Evolutionary conservation across 2,797 vertebrate genomes (phyloP).

Genomic region (Enteromius paludinosus): DNA sequence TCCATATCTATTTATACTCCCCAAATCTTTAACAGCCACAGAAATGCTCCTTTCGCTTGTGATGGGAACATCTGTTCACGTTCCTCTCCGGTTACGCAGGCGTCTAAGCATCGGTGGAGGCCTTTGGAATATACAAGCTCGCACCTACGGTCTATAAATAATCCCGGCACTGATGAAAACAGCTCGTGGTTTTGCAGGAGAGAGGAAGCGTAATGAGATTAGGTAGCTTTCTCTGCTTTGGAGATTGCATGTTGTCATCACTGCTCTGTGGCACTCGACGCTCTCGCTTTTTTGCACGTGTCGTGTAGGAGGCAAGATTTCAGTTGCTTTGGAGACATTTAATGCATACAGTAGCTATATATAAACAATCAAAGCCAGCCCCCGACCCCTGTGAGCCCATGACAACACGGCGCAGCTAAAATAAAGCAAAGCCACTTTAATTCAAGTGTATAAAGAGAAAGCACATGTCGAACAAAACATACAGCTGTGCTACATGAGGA

Average conservation of each 20-base stretch:
- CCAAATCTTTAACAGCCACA: background rate
- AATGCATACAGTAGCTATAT: constrained; percentile 59
- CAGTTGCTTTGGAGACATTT: constrained; percentile 70
- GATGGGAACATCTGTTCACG: constrained; percentile 24
- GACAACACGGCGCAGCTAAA: constrained; percentile 22
- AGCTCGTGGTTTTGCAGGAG: constrained; percentile 37
- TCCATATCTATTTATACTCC: constrained; percentile 14
- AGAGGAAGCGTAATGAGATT: constrained; percentile 59
- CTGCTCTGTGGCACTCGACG: constrained; percentile 51
- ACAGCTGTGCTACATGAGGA: constrained; percentile 9
- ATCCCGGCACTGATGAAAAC: constrained; percentile 43
- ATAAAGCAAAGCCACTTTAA: constrained; percentile 42
- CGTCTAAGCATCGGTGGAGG: constrained; percentile 18
- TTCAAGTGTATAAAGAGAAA: constrained; percentile 27
- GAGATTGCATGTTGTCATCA: constrained; percentile 62
- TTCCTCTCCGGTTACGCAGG: constrained; percentile 19
- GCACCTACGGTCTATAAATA: constrained; percentile 54
- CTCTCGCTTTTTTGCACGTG: constrained; percentile 51
- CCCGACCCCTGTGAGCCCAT: constrained; percentile 19
- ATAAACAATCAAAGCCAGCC: constrained; percentile 63
- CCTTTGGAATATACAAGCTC: constrained; percentile 30
- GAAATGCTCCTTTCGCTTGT: constrained; percentile 24
- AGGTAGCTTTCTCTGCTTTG: constrained; percentile 56
- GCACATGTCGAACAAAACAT: constrained; percentile 22
- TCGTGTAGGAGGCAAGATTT: constrained; percentile 69